Evolutionary conservation across 37 sponge, comb jelly and placozoan genomes (phyloP).

Genomic region (Lycopodina hypogea): DNA sequence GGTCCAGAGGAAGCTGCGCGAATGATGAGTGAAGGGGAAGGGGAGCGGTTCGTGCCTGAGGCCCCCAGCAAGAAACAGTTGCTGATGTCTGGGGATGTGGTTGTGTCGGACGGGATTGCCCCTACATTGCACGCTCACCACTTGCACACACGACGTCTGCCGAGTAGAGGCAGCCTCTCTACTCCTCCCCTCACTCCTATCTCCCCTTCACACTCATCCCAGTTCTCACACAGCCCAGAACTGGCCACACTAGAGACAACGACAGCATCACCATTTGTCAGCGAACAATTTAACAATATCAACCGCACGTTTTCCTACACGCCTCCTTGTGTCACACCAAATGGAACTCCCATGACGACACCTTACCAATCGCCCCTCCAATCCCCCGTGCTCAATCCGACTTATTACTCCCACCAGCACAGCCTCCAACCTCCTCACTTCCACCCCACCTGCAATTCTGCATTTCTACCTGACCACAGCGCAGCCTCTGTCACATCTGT

Average conservation of each 20-base stretch:
- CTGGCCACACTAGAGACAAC: neutral
- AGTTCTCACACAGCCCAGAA: conserved; percentile 17
- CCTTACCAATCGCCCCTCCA: conserved; percentile 68
- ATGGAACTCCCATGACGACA: conserved; percentile 38
- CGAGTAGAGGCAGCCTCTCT: neutral
- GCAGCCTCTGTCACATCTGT: neutral
- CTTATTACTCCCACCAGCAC: neutral
- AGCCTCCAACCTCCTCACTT: conserved; percentile 22
- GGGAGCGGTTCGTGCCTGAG: neutral
- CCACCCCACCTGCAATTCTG: neutral
- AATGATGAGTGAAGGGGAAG: neutral
- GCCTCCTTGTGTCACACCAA: conserved; percentile 55
- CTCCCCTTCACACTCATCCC: neutral
- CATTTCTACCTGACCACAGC: neutral
- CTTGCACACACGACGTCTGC: neutral
- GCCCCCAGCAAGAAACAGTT: too few species aligned
- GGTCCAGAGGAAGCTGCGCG: neutral
- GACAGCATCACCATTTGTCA: too few species aligned
- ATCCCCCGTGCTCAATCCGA: conserved; percentile 16
- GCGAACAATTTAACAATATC: too few species aligned
- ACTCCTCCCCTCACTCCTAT: conserved; percentile 5
- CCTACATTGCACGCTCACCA: neutral
- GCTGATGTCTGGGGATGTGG: too few species aligned
- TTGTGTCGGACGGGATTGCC: neutral
- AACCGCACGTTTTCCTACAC: too few species aligned